phyloP scores from a whole-genome alignment of 1,140 invertebrate genomes.

The Drosophila pruinosa region DNA sequence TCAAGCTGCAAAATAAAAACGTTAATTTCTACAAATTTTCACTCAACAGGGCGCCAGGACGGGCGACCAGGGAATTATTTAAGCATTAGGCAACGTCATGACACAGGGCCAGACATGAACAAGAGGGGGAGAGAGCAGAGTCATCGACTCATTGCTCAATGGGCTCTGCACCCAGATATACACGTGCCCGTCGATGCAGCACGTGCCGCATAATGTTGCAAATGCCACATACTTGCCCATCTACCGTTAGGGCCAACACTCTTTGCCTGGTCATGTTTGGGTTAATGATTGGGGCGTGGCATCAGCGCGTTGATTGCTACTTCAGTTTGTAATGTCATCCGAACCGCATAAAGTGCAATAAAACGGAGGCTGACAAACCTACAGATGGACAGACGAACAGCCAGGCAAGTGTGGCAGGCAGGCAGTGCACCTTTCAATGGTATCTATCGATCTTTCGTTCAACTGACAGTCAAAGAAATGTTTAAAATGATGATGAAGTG shows the following conservation, averaged over 20 bases:
- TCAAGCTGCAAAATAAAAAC: slow-evolving; percentile 48
- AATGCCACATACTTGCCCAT: slow-evolving; percentile 42
- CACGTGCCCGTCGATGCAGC: slow-evolving; percentile 60
- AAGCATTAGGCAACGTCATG: slow-evolving; percentile 24
- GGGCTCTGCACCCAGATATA: slow-evolving; percentile 9
- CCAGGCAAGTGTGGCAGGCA: not conserved
- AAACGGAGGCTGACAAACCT: slow-evolving; percentile 5
- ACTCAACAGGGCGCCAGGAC: slow-evolving; percentile 55
- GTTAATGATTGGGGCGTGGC: slow-evolving; percentile 78
- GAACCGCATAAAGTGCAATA: slow-evolving; percentile 25
- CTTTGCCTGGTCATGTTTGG: slow-evolving; percentile 73
- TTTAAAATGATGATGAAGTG: not conserved
- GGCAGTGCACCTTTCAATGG: not conserved
- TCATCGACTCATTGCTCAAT: slow-evolving; percentile 21
- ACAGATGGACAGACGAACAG: slow-evolving; percentile 4
- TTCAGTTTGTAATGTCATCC: slow-evolving; percentile 62
- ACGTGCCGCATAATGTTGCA: slow-evolving; percentile 68
- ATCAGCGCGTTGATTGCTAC: slow-evolving; percentile 66
- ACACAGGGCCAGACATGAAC: not conserved
- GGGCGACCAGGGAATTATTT: slow-evolving; percentile 12
- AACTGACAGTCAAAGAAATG: not conserved
- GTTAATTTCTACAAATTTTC: slow-evolving; percentile 82
- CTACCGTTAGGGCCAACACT: slow-evolving; percentile 62
- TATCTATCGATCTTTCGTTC: not conserved
- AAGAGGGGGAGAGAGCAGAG: not conserved